Conservation (phyloP, 2,797 vertebrate species). For the Eremophila alpestris region DNA sequence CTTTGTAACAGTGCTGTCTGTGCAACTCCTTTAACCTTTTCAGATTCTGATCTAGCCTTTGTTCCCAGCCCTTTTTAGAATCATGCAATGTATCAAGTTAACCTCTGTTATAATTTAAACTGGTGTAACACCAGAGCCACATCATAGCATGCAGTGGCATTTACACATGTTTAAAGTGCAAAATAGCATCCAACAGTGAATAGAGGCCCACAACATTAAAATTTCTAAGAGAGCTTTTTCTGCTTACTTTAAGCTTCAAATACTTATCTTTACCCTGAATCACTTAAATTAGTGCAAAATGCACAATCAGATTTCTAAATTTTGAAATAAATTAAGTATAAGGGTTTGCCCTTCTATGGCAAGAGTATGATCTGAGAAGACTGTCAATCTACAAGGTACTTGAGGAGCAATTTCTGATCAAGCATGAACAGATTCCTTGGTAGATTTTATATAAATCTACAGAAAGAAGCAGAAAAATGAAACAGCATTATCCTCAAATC, state of each 20-base stretch:
- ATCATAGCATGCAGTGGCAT: neutral
- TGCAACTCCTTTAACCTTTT: slow-evolving; percentile 38
- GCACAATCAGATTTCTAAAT: neutral
- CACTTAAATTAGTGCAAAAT: neutral
- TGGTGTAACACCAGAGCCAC: neutral
- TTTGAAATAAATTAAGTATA: neutral
- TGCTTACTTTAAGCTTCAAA: neutral
- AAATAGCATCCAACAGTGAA: slow-evolving; percentile 7
- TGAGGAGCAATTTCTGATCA: neutral
- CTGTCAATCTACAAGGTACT: neutral
- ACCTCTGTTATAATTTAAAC: slow-evolving; percentile 33
- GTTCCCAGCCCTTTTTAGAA: slow-evolving; percentile 29
- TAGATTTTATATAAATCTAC: neutral
- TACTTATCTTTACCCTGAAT: neutral
- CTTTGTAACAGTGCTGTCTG: neutral
- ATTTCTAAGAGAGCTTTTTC: neutral
- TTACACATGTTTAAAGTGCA: slow-evolving; percentile 24
- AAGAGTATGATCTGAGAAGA: neutral
- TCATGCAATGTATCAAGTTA: neutral
- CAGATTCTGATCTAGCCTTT: slow-evolving; percentile 24
- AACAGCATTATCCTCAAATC: neutral
- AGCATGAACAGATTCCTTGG: neutral
- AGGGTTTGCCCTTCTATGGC: neutral
- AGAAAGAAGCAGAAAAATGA: neutral
- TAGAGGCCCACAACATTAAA: neutral